phyloP scores from a whole-genome alignment of 2,113 vertebrate genomes.

The Hydrochoerus hydrochaeris region DNA sequence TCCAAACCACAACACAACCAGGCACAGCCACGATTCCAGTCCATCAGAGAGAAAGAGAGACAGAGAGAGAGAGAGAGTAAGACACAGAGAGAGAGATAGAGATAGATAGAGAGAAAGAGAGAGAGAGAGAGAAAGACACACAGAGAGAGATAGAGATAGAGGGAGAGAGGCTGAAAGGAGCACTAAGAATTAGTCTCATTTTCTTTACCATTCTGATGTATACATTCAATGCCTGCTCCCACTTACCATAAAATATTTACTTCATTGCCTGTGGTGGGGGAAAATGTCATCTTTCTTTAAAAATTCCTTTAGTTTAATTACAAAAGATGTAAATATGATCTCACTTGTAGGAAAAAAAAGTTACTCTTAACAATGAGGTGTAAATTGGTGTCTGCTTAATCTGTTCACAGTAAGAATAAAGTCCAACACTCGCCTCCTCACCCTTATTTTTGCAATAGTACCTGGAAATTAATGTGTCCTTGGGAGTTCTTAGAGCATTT shows the following conservation, averaged over 20 bases:
- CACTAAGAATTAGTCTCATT: not conserved
- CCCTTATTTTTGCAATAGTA: constrained; percentile 63
- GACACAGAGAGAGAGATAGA: no score
- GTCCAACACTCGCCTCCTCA: constrained; percentile 26
- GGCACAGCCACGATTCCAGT: not conserved
- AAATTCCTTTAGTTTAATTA: constrained; percentile 63
- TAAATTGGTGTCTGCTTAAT: constrained; percentile 80
- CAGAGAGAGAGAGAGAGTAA: no score
- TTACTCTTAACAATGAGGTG: constrained; percentile 81
- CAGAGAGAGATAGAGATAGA: no score
- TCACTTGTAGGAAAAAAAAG: constrained; percentile 61
- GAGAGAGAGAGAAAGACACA: no score
- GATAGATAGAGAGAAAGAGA: no score
- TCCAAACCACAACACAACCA: not conserved
- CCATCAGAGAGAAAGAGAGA: not conserved
- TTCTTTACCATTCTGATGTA: not conserved
- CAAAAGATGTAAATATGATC: constrained; percentile 66
- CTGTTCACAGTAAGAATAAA: constrained; percentile 65
- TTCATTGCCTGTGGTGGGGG: constrained; percentile 29
- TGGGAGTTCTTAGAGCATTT: constrained; percentile 31
- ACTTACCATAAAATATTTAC: constrained; percentile 63
- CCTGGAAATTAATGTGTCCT: constrained; percentile 53
- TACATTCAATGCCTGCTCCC: constrained; percentile 19
- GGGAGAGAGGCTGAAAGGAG: not conserved
- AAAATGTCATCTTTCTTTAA: not conserved